Base-by-base conservation (phyloP, 2,113 vertebrate species). In the Galbula dea region DNA sequence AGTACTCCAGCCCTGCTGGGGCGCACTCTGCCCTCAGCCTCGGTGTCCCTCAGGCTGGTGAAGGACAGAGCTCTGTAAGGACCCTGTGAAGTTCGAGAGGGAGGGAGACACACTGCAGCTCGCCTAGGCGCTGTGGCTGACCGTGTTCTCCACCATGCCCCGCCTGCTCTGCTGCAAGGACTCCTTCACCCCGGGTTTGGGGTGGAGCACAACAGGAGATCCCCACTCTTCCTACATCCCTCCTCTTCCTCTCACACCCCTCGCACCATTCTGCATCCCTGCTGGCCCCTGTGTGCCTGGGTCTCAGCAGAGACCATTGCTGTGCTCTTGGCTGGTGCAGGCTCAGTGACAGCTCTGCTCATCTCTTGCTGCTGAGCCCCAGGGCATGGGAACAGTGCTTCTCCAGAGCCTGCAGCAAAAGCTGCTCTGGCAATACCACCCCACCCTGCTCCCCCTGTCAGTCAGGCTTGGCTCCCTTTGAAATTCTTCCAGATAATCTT, bases 121-220 rank as follows among this genome's bases (percentile, higher is more conserved):
- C 4, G 3, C 37, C 54, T 6, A 6, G 39, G 49, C 71, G 19
- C 17, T 5, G 3, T 36, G 37, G 34, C 63, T 77, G 12, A 26
- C 1, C 0, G 0, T 19, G 74, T 19, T 45, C 34, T 30, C 24
- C 27, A 12, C 29, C 2, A 0, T 58, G 14, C 29, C 26, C 26
- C 58, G 17, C 54, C 29, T 19, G 23, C 3, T 34, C 80, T 52
- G 66, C 19, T n/a, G 55, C 36, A 36, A 51, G 34, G 30, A 34
- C 32, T 73, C 49, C 26, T 32, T 43, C 61, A 46, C 5, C 1
- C 36, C 12, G 20, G 17, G 10, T 58, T 32, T 58, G 27, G 66
- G 30, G n/a, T 7, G 46, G 48, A 88, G 41, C 41, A 43, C 10
- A 79, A 52, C 2, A 1, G 3, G 2, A 13, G 17, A 86, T 8